Percentiles rank a stretch among this genome's conserved stretches.
Evolutionary conservation across 1,140 invertebrate species (phyloP).

Genomic region (Dreissena rostriformis): DNA sequence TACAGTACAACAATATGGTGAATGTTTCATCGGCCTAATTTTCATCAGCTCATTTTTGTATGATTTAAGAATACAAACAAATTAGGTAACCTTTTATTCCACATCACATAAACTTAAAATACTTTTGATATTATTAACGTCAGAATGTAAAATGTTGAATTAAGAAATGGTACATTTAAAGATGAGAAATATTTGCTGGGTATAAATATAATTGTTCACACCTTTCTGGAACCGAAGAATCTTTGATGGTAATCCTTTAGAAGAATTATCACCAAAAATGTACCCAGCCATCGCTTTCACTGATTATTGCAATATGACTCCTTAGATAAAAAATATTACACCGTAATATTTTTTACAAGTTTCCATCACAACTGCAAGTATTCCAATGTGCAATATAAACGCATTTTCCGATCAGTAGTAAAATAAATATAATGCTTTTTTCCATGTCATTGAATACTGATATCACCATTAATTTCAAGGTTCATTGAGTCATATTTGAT

Average conservation of each 20-base stretch:
- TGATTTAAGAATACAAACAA: no score
- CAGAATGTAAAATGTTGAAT: no score
- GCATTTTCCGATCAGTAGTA: background rate
- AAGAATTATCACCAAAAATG: background rate
- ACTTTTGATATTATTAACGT: no score
- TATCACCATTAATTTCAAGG: background rate
- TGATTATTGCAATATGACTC: no score
- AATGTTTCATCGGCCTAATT: no score
- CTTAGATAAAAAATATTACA: background rate
- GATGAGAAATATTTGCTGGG: no score
- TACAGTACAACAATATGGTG: no score
- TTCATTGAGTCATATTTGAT: no score
- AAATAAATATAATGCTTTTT: background rate
- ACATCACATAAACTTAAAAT: no score
- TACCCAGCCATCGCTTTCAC: background rate
- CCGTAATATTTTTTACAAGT: background rate
- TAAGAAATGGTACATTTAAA: no score
- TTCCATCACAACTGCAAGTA: background rate
- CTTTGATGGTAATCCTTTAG: conserved; percentile 18
- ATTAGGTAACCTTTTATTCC: no score
- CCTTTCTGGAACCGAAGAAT: conserved; percentile 21
- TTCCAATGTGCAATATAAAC: background rate
- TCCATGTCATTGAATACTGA: background rate
- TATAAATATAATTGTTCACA: background rate
- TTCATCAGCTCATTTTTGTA: no score